Conservation (phyloP, 2,888 invertebrate species). For the Perithous albicinctus region DNA sequence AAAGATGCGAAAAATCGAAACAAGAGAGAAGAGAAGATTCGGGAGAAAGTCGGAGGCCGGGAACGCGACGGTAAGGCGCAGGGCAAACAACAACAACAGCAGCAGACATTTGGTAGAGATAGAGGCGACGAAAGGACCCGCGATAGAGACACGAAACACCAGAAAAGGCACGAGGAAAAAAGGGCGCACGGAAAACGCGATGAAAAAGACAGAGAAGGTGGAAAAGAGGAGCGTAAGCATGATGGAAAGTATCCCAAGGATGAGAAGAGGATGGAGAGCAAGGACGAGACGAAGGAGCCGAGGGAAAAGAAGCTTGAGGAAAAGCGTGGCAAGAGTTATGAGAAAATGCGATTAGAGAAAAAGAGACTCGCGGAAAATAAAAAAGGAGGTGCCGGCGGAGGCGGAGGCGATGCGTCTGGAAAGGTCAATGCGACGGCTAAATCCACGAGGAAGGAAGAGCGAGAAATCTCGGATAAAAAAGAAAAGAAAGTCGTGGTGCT, state of each 20-base stretch:
- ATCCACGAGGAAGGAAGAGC: slow-evolving; percentile 55
- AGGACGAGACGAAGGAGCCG: slow-evolving; percentile 74
- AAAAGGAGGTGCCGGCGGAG: slow-evolving; percentile 67
- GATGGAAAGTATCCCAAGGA: slow-evolving; percentile 80
- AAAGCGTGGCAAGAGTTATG: slow-evolving; percentile 84
- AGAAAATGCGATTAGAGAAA: slow-evolving; percentile 83
- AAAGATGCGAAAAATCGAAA: slow-evolving; percentile 82
- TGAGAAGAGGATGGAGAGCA: slow-evolving; percentile 83
- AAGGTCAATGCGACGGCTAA: slow-evolving; percentile 55
- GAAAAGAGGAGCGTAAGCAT: slow-evolving; percentile 79
- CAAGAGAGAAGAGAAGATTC: slow-evolving; percentile 81
- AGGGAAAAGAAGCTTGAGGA: slow-evolving; percentile 82
- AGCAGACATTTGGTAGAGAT: slow-evolving; percentile 40
- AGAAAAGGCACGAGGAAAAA: slow-evolving; percentile 82
- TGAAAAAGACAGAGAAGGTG: slow-evolving; percentile 79
- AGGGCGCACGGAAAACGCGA: slow-evolving; percentile 80
- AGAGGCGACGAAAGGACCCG: slow-evolving; percentile 55
- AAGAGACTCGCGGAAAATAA: slow-evolving; percentile 81
- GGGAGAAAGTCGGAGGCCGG: slow-evolving; percentile 71
- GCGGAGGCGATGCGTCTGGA: slow-evolving; percentile 69
- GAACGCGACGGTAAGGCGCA: slow-evolving; percentile 82
- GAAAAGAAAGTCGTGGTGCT: slow-evolving; percentile 63
- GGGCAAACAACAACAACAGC: slow-evolving; percentile 74
- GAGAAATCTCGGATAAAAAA: slow-evolving; percentile 73
- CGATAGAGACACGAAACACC: slow-evolving; percentile 55